Evolutionary conservation across 92 coral and sea anemone species (phyloP), one percentile per base, ranked within the genome.

Genomic region (Epizoanthus illoricatus): DNA sequence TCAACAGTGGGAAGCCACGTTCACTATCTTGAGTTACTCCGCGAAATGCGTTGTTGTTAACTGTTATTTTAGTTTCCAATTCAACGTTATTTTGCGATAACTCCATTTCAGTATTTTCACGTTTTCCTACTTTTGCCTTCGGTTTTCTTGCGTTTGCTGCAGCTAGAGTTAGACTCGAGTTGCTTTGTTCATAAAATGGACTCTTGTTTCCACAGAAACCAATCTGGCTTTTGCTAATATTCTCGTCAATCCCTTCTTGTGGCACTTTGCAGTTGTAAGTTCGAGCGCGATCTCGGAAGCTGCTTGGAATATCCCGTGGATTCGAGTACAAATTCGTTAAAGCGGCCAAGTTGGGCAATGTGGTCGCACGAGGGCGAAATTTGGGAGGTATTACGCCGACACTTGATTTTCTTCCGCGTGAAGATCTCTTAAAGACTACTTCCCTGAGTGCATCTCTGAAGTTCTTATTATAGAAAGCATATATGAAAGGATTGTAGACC

Each of bases 381-480:
- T 61, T 41, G 6, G 39, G 36, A 4, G 80, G 60, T n/a, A 58
- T 69, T 4, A 62, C 36, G 5, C 2, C 65, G 20, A n/a, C 66
- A 15, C 54, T 11, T 18, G 64, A 24, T 54, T 13, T 23, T 52
- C 65, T 5, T 15, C 45, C 16, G 20, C 59, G 65, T 10, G 36
- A 57, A 2, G 84, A 85, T 54, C 70, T 79, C 17, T 59, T 75
- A 41, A 91, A 74, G n/a, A 91, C n/a, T 57, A 89, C 89, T 17
- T 88, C 79, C 28, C 70, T 68, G 54, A 90, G 84, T 15, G 96
- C 96, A 40, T 90, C 85, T 40, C 96, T 89, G 78, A 92, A 92
- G 69, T 92, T 92, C 83, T 85, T 89, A 83, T 92, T 92, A 71
- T 87, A 90, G 69, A 92, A 92, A 18, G 93, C 93, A 18, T 92